phyloP scores from a whole-genome alignment of 2,113 vertebrate species.

The Poeciliopsis retropinna region DNA sequence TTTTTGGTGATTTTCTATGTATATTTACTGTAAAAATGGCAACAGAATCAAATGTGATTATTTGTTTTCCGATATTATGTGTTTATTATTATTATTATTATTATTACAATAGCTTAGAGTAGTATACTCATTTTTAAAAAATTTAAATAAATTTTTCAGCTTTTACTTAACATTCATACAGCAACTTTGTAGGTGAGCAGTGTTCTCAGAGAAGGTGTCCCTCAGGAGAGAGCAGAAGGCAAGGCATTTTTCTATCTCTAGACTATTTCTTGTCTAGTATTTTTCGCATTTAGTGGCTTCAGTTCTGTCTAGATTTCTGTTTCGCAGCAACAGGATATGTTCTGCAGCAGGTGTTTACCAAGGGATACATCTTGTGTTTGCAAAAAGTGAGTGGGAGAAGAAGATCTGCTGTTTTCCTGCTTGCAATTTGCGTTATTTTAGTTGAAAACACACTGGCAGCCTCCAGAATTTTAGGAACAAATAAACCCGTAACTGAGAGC shows the following conservation, averaged over 20 bases:
- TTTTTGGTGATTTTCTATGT: too few relatives aligned
- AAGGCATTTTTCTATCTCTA: conserved; percentile 14
- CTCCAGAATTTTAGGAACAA: conserved; percentile 31
- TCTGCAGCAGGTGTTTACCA: conserved; percentile 46
- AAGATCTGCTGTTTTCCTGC: conserved; percentile 32
- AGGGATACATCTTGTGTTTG: conserved; percentile 40
- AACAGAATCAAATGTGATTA: too few relatives aligned
- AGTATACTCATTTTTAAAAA: background rate
- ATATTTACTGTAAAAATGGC: too few relatives aligned
- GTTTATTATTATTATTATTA: too few relatives aligned
- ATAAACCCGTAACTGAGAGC: conserved; percentile 19
- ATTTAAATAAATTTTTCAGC: background rate
- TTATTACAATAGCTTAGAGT: too few relatives aligned
- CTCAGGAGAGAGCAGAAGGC: background rate
- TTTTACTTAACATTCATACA: conserved; percentile 20
- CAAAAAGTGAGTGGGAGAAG: conserved; percentile 23
- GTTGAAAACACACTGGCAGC: conserved; percentile 33
- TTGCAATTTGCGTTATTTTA: conserved; percentile 46
- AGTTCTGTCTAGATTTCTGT: conserved; percentile 40
- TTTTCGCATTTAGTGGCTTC: conserved; percentile 28
- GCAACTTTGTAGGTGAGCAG: conserved; percentile 3
- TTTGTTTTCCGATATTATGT: too few relatives aligned
- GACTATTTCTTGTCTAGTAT: conserved; percentile 3
- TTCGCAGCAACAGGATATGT: conserved; percentile 33
- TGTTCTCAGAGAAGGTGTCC: conserved; percentile 12